Base-by-base conservation (phyloP, 1,140 invertebrate genomes). In the Drosophila eugracilis region DNA sequence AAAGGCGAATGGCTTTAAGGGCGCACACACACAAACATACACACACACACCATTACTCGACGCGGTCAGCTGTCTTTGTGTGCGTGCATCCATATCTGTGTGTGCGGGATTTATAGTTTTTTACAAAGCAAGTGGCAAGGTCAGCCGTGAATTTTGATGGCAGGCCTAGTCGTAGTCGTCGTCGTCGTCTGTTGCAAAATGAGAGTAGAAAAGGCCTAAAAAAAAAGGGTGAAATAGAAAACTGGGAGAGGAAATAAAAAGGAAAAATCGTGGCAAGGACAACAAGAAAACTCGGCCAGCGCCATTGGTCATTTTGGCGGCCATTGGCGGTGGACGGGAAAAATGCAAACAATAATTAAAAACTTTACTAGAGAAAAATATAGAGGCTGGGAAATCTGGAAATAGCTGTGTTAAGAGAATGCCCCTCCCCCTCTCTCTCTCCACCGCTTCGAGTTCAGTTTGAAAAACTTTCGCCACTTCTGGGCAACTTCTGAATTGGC, bases 331-430 rank as follows among this genome's bases (percentile, higher is more conserved):
- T 36, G 24, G n/a, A 15, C 7, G 6, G 22, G 42, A 60, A 59
- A 47, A 48, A 62, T 62, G 30, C 41, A 65, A 65, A 65, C 60
- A 65, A 65, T 65, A 48, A 65, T 62, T 62, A 65, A 37, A 65
- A 65, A 65, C 57, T 62, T 65, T 62, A 28, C 7, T 14, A 19
- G 6, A 26, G 5, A 10, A 19, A 17, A 17, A 62, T 32, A 24
- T 2, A 45, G 36, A n/a, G n/a, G n/a, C n/a, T n/a, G 21, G 24
- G 26, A 42, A 59, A 32, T 5, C 44, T 12, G 10, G 19, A 30
- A 62, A 58, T 41, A 42, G 26, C 15, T n/a, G 28, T 34, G 28
- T 34, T 12, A 63, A 63, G 55, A 36, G 60, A 60, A 59, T 22
- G 30, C 12, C 30, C 24, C 21, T 19, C 14, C n/a, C n/a, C n/a